Percentiles rank a stretch among this genome's conserved stretches.
Conservation (phyloP, 2,888 invertebrate species). For the Arctia plantaginis region DNA sequence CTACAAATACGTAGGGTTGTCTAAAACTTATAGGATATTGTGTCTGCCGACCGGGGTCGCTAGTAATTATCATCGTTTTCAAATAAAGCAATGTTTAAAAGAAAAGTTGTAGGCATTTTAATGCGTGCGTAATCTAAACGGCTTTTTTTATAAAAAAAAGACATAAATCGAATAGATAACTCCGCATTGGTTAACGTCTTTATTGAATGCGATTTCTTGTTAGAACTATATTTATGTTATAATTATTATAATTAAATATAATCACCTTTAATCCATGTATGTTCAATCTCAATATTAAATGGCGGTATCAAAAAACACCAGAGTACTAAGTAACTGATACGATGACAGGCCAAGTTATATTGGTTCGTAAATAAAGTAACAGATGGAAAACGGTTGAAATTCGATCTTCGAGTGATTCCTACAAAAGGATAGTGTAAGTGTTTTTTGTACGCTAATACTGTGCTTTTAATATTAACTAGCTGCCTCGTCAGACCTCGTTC, state of each 20-base stretch:
- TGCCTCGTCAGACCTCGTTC: too few relatives aligned
- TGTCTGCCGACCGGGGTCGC: not conserved
- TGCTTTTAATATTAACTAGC: not conserved
- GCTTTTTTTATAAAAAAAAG: not conserved
- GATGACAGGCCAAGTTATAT: not conserved
- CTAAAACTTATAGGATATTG: not conserved
- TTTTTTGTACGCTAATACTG: not conserved
- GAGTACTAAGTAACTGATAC: not conserved
- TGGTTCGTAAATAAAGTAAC: not conserved
- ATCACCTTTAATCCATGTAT: not conserved
- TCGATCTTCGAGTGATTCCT: not conserved
- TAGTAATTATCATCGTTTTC: not conserved
- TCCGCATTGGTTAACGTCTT: not conserved
- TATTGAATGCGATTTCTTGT: not conserved
- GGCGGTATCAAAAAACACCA: not conserved
- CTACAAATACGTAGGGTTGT: not conserved
- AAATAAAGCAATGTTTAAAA: not conserved
- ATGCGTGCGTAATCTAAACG: constrained; percentile 1
- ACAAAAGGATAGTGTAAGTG: not conserved
- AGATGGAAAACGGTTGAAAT: not conserved
- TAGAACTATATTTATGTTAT: not conserved
- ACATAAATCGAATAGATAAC: not conserved
- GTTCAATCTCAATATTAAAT: not conserved
- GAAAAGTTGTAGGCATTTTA: not conserved
- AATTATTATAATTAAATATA: not conserved